Conservation (phyloP, 2,113 vertebrate species). For the Cichladusa arquata region DNA sequence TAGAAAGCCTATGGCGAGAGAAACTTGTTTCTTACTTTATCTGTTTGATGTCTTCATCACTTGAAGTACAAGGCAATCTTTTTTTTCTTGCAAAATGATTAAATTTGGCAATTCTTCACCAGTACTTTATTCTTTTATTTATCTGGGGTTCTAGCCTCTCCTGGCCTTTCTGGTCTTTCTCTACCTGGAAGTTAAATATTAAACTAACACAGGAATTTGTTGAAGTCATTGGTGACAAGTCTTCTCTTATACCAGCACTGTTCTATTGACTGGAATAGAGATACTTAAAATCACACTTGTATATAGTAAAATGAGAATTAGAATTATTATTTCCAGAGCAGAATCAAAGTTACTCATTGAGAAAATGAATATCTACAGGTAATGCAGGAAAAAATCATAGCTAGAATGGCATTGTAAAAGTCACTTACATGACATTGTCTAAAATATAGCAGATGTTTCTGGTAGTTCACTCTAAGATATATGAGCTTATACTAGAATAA, state of each 20-base stretch:
- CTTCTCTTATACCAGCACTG: neutral
- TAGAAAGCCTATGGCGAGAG: neutral
- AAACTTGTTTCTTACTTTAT: neutral
- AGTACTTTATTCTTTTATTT: neutral
- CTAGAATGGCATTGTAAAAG: neutral
- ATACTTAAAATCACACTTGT: neutral
- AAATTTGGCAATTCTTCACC: neutral
- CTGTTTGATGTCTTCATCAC: neutral
- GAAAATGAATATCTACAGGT: neutral
- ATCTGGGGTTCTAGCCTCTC: neutral
- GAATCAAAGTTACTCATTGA: neutral
- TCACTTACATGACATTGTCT: neutral
- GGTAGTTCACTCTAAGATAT: neutral
- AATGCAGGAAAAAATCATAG: neutral
- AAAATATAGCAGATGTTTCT: neutral
- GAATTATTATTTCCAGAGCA: neutral
- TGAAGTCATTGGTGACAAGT: neutral
- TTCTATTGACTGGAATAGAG: neutral
- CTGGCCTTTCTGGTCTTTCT: neutral
- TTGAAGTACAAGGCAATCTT: fast-evolving
- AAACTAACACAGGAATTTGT: neutral
- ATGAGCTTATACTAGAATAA: neutral
- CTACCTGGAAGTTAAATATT: neutral
- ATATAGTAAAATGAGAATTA: neutral
- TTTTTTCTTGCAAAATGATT: neutral